Conservation (phyloP, 2,888 invertebrate genomes). For the Cantharis lateralis region DNA sequence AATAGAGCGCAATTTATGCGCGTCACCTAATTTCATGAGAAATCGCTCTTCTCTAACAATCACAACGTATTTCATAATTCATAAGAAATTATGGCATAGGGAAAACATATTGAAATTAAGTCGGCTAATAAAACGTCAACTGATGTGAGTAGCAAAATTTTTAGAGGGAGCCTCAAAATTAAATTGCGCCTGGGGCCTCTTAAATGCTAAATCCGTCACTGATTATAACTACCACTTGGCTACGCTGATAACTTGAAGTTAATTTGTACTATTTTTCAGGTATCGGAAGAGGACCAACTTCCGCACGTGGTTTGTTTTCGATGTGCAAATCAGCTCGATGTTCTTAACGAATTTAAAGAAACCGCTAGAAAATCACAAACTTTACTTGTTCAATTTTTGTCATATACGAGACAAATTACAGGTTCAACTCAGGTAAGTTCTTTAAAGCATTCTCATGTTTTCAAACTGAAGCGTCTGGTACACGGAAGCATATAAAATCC, state of each 20-base stretch:
- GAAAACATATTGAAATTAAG: no score
- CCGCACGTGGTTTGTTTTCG: conserved; percentile 78
- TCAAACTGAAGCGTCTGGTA: background rate
- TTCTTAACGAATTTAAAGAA: conserved; percentile 77
- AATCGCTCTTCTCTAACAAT: no score
- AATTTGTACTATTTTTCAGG: conserved; percentile 57
- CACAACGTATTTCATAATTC: no score
- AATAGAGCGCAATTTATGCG: no score
- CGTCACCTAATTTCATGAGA: no score
- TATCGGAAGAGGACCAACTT: conserved; percentile 75
- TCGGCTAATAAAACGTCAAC: no score
- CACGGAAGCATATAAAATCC: background rate
- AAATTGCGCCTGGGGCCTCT: no score
- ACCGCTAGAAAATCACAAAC: conserved; percentile 76
- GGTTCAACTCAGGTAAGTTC: conserved; percentile 68
- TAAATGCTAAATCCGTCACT: no score
- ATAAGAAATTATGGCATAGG: no score
- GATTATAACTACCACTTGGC: no score
- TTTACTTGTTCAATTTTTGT: conserved; percentile 75
- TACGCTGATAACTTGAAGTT: background rate
- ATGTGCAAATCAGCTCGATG: conserved; percentile 76
- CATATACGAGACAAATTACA: conserved; percentile 70
- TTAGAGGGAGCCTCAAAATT: no score
- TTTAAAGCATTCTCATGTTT: background rate
- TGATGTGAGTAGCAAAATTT: no score